These are phyloP conservation scores for Bemisia tabaci DNA, from an alignment of 1,140 invertebrate genomes.

Conservation along the genomic window DNA sequence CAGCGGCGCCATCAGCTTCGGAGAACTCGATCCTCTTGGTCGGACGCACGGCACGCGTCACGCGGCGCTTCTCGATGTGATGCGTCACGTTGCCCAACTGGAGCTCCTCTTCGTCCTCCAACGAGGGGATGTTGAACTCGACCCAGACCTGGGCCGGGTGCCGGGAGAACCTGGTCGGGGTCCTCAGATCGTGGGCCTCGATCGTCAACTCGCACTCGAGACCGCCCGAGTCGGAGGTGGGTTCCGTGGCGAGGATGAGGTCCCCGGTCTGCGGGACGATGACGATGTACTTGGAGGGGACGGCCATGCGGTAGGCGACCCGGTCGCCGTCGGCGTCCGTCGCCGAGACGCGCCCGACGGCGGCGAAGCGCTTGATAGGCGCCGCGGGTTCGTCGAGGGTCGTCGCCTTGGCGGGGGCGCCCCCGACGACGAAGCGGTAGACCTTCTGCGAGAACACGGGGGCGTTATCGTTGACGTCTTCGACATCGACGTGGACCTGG, in stretches of 20 bases:
- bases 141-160: constrained; percentile 57
- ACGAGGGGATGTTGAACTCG: constrained; percentile 50
- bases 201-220: constrained; percentile 53
- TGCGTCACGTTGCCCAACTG: constrained; percentile 35
- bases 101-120: constrained; percentile 39
- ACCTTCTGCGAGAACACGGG: constrained; percentile 61
- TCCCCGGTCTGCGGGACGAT: constrained; percentile 86
- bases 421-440: constrained; percentile 57
- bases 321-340: constrained; percentile 75
- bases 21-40: constrained; percentile 86
- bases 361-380: constrained; percentile 57
- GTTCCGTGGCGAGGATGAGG: constrained; percentile 62
- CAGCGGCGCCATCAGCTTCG: constrained; percentile 75
- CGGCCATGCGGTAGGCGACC: constrained; percentile 64
- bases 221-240: constrained; percentile 38
- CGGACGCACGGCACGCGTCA: constrained; percentile 73
- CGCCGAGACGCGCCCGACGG: constrained; percentile 65
- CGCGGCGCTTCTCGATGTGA: constrained; percentile 57
- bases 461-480: constrained; percentile 82
- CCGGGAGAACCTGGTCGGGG: constrained; percentile 45
- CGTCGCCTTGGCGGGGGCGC: background rate
- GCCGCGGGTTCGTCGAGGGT: constrained; percentile 29
- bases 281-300: constrained; percentile 61
- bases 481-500: constrained; percentile 52
- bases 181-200: constrained; percentile 64